phyloP scores from a whole-genome alignment of 2,888 invertebrate genomes.

The Eupelmus urozonus region DNA sequence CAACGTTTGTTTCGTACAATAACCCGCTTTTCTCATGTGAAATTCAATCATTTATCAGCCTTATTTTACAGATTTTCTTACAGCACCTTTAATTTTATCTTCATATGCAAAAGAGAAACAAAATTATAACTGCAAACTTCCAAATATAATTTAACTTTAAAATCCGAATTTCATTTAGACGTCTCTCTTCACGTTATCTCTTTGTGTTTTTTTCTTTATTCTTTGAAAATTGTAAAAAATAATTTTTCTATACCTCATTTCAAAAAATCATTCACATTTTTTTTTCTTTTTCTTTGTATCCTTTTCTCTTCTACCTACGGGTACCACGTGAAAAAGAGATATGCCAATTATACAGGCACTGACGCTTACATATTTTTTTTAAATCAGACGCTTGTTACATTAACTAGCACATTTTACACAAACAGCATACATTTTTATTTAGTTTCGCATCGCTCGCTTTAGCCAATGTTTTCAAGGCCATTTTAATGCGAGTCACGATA shows the following conservation, averaged over 20 bases:
- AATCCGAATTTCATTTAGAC: background rate
- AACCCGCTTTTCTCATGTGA: background rate
- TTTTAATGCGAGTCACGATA: background rate
- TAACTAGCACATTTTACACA: conserved; percentile 45
- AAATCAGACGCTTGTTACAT: conserved; percentile 29
- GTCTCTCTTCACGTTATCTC: background rate
- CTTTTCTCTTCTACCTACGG: conserved; percentile 2
- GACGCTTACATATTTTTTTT: conserved; percentile 31
- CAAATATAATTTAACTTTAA: too few relatives aligned
- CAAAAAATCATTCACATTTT: conserved; percentile 14
- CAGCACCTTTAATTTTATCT: conserved; percentile 7
- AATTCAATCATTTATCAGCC: conserved; percentile 34
- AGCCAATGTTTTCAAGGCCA: background rate
- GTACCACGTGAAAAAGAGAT: conserved; percentile 46
- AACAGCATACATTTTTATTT: conserved; percentile 32
- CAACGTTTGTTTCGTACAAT: too few relatives aligned
- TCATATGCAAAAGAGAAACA: background rate
- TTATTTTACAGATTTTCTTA: conserved; percentile 19
- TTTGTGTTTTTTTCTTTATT: background rate
- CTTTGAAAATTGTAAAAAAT: conserved; percentile 55
- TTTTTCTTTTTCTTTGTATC: background rate
- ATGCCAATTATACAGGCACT: conserved; percentile 56
- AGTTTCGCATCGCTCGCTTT: background rate
- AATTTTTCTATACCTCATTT: conserved; percentile 35
- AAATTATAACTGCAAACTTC: background rate